Conservation (phyloP, 2,888 invertebrate species). For the Ophioninae sp. region DNA sequence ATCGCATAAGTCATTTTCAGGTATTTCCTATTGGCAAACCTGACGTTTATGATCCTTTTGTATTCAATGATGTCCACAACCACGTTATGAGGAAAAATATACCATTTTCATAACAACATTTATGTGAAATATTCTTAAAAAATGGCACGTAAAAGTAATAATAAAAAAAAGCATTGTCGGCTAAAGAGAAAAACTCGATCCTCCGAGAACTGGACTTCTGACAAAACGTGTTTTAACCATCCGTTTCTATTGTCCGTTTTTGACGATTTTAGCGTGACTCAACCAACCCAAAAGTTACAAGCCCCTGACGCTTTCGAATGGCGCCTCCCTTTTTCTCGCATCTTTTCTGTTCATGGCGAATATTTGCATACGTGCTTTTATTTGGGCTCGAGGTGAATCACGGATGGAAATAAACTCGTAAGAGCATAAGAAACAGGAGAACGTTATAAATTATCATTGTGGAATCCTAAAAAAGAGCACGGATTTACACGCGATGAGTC, state of each 20-base stretch:
- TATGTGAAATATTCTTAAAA: background rate
- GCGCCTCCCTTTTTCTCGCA: background rate
- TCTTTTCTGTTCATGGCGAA: constrained; percentile 15
- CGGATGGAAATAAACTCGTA: constrained; percentile 45
- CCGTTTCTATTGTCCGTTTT: background rate
- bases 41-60: too few relatives aligned
- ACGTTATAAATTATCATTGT: constrained; percentile 13
- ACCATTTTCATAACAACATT: too few relatives aligned
- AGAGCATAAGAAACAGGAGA: constrained; percentile 18
- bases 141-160: background rate
- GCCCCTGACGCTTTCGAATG: constrained; percentile 1
- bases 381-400: constrained; percentile 45
- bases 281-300: constrained; percentile 24
- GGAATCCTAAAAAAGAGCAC: background rate
- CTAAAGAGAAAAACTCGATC: background rate
- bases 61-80: too few relatives aligned
- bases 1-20: too few relatives aligned
- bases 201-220: background rate
- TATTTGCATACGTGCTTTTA: constrained; percentile 29
- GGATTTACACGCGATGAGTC: background rate
- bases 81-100: too few relatives aligned
- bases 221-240: background rate
- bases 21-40: too few relatives aligned
- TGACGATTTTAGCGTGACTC: background rate
- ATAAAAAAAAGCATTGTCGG: background rate